Evolutionary conservation across 2,113 vertebrate species (phyloP), one percentile per base, ranked within the genome.

Genomic region (Callorhinus ursinus): DNA sequence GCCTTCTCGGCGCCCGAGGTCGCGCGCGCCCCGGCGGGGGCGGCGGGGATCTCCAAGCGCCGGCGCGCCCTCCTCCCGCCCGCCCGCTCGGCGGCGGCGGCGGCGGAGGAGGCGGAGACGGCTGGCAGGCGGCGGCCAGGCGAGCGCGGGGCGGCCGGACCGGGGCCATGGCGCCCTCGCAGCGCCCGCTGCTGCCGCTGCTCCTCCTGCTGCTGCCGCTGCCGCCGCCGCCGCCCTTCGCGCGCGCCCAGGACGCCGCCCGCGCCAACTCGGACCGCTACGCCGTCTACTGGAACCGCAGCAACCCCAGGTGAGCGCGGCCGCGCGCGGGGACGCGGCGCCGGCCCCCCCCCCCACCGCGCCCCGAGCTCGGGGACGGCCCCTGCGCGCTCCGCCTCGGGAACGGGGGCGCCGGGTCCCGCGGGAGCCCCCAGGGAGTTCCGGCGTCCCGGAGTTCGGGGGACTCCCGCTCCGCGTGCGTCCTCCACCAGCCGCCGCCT

Each of bases 241-340:
- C 99, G 69, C 99, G 98, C 98, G 98, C 99, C 82, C 99, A 99
- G 96, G 99, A 99, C 95, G 95, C 97, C 77, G 98, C 98, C 98
- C 99, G 99, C 93, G 97, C 99, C 97, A 98, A 99, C 96, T 99
- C 99, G 55, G 99, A 99, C 98, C 99, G 99, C 92, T 99, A 99
- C 95, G 99, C 99, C 5, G 99, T 99, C 69, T 99, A 99, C 98
- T 99, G 99, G 99, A 99, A 99, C 99, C 99, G 99, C 98, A 99
- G 99, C 98, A 99, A 99, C 98, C 99, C 99, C 98, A 99, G 99
- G 99, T 99, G 98, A 99, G 99, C 86, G 13, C 31, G 67, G 33
- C 55, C 3, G 24, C 81, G 21, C 18, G 46, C 65, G 15, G 19
- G 55, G 36, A 59, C 31, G 39, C 67, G n/a, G 16, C 14, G 24